Percentiles rank a stretch among this genome's conserved stretches.
phyloP scores from a whole-genome alignment of 2,888 invertebrate species.

The Linnaemya tessellans region DNA sequence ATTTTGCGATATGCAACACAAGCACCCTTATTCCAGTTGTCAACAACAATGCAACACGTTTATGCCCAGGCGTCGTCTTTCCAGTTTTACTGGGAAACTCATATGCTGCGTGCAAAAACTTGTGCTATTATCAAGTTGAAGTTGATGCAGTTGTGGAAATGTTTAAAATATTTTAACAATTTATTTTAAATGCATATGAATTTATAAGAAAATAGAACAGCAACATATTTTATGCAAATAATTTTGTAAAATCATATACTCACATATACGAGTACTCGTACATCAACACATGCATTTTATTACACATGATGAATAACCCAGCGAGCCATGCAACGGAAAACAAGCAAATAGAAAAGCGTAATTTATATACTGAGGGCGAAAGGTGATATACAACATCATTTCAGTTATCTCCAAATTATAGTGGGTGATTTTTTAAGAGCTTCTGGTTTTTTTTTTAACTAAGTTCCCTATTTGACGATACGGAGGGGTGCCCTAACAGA shows the following conservation, averaged over 20 bases:
- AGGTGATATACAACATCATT: too few species aligned
- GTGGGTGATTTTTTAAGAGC: too few species aligned
- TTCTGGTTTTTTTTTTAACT: too few species aligned
- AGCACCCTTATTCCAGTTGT: too few species aligned
- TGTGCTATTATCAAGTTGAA: background rate
- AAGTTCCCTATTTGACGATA: too few species aligned
- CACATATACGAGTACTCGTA: too few species aligned
- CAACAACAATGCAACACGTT: too few species aligned
- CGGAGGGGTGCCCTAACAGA: too few species aligned
- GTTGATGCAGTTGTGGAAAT: slow-evolving; percentile 25
- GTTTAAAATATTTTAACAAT: slow-evolving; percentile 62
- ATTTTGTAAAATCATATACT: slow-evolving; percentile 43
- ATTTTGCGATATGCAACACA: too few species aligned
- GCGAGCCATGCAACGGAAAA: background rate
- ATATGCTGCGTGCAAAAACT: background rate
- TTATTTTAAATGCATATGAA: slow-evolving; percentile 58
- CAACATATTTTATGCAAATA: slow-evolving; percentile 68
- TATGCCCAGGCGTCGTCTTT: too few species aligned
- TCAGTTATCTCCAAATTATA: too few species aligned
- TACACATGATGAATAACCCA: slow-evolving; percentile 23
- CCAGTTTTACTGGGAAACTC: background rate
- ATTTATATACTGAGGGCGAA: too few species aligned
- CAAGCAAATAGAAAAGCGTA: background rate
- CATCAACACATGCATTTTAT: slow-evolving; percentile 35
- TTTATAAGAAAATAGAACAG: slow-evolving; percentile 35